Percentiles rank a stretch among this genome's conserved stretches.
Conservation (phyloP, 2,797 vertebrate species). For the Molossus molossus region DNA sequence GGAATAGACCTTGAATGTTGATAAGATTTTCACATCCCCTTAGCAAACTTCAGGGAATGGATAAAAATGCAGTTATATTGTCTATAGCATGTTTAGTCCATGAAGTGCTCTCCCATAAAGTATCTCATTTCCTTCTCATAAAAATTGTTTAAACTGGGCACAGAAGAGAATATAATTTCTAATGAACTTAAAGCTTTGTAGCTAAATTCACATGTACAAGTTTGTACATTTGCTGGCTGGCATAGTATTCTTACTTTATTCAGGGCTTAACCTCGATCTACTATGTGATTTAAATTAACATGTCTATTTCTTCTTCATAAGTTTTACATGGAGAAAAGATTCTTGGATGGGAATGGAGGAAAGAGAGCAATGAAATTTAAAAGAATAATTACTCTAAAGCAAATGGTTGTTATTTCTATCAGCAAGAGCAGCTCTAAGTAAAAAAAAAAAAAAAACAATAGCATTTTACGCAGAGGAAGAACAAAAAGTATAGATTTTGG, state of each 20-base stretch:
- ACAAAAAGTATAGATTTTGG: constrained; percentile 36
- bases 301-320: constrained; percentile 42
- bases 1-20: background rate
- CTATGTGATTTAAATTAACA: background rate
- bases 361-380: constrained; percentile 51
- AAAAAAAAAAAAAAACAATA: constrained; percentile 29
- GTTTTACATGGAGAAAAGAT: background rate
- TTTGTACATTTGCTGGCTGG: background rate
- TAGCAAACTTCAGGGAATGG: background rate
- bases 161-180: background rate
- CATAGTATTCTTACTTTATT: background rate
- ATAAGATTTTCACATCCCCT: background rate
- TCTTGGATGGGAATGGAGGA: background rate
- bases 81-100: background rate
- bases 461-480: constrained; percentile 44
- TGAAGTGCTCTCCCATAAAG: background rate
- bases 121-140: background rate
- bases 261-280: background rate
- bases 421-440: background rate
- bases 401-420: constrained; percentile 60
- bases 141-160: background rate
- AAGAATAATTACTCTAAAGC: constrained; percentile 62
- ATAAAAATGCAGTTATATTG: background rate
- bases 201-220: background rate
- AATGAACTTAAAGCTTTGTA: constrained; percentile 12